phyloP scores from a whole-genome alignment of 2,797 vertebrate genomes.

The Darevskia nairensis region DNA sequence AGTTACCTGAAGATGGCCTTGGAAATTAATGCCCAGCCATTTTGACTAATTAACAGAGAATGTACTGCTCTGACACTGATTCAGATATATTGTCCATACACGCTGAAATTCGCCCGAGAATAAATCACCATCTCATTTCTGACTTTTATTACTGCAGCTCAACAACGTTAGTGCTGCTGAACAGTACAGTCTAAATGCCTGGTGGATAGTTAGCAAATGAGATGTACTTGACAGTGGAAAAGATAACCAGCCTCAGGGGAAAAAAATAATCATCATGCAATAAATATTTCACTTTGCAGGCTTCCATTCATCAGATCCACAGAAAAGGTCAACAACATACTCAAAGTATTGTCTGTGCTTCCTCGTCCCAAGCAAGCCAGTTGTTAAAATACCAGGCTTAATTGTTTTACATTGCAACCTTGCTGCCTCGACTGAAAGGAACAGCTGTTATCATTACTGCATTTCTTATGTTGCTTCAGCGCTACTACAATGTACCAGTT shows the following conservation, averaged over 20 bases:
- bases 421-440: conserved; percentile 23
- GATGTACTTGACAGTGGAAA: conserved; percentile 11
- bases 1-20: background rate
- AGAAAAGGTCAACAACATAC: conserved; percentile 37
- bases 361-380: background rate
- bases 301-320: conserved; percentile 23
- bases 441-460: conserved; percentile 1
- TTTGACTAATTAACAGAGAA: conserved; percentile 20
- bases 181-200: background rate
- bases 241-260: background rate
- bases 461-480: background rate
- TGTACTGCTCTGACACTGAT: background rate
- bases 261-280: background rate
- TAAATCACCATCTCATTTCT: conserved; percentile 26
- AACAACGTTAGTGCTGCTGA: background rate
- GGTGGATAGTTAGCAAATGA: conserved; percentile 36
- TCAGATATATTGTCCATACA: conserved; percentile 3
- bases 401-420: conserved; percentile 16
- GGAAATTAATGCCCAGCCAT: background rate
- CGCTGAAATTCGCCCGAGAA: conserved; percentile 17
- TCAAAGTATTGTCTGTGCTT: conserved; percentile 35
- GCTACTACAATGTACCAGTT: background rate
- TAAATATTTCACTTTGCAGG: conserved; percentile 4
- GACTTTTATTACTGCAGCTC: background rate
- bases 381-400: conserved; percentile 15